phyloP scores from a whole-genome alignment of 2,797 vertebrate genomes.

The Cygnus olor region DNA sequence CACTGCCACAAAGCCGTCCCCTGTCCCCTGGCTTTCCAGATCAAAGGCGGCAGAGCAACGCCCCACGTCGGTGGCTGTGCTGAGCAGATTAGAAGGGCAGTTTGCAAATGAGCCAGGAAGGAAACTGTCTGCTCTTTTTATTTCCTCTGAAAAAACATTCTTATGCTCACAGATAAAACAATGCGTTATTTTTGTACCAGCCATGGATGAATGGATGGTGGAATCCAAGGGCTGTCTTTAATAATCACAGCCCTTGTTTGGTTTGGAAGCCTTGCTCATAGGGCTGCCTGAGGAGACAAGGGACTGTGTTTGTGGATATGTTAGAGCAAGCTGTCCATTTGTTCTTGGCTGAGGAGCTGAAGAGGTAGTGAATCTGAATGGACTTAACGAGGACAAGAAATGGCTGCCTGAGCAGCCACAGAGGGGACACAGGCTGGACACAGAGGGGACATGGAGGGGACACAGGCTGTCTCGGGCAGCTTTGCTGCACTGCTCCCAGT shows the following conservation, averaged over 20 bases:
- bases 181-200: slow-evolving; percentile 81
- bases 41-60: slow-evolving; percentile 45
- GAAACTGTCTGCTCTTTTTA: slow-evolving; percentile 92
- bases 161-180: slow-evolving; percentile 81
- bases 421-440: background rate
- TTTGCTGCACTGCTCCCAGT: background rate
- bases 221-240: slow-evolving; percentile 64
- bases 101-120: slow-evolving; percentile 88
- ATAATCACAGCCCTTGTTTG: slow-evolving; percentile 70
- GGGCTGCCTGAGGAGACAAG: slow-evolving; percentile 22
- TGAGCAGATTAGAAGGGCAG: slow-evolving; percentile 69
- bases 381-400: background rate
- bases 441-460: accelerated
- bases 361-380: background rate
- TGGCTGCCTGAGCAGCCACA: background rate
- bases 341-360: background rate
- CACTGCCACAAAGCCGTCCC: background rate
- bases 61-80: slow-evolving; percentile 14
- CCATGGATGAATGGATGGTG: slow-evolving; percentile 71
- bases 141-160: slow-evolving; percentile 86
- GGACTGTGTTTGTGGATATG: background rate
- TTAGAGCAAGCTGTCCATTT: background rate
- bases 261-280: slow-evolving; percentile 57
- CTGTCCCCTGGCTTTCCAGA: background rate
- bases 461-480: background rate